These are phyloP conservation scores for Parapsyche elsis DNA, from an alignment of 1,140 invertebrate genomes.

Conservation along the genomic window DNA sequence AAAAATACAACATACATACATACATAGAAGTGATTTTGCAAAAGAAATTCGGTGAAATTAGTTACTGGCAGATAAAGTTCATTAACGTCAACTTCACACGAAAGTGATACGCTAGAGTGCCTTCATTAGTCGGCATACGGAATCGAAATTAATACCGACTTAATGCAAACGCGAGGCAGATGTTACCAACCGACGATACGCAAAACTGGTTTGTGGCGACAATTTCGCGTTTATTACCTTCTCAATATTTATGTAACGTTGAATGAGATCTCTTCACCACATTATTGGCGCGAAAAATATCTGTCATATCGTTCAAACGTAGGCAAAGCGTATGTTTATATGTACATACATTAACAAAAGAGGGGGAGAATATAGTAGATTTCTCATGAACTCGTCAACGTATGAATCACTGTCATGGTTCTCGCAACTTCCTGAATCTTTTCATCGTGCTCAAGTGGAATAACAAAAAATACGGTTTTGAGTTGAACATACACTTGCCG, in stretches of 20 bases:
- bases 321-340: no score
- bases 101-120: conserved; percentile 1
- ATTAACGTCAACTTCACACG: conserved; percentile 7
- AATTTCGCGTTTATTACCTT: background rate
- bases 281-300: no score
- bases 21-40: no score
- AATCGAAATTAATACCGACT: conserved; percentile 8
- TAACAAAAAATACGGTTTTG: conserved; percentile 26
- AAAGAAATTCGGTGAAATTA: background rate
- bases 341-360: no score
- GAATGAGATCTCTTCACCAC: no score
- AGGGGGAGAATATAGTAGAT: no score
- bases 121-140: background rate
- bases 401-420: no score
- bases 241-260: background rate
- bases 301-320: no score
- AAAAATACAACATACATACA: no score
- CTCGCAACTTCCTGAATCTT: no score
- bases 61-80: background rate
- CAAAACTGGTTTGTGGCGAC: background rate
- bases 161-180: conserved; percentile 6
- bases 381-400: no score
- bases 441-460: no score
- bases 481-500: conserved; percentile 33
- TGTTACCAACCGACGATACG: background rate